phyloP scores from a whole-genome alignment of 30 jellyfish, hydroid and myxozoan species.

The Aurelia aurita region DNA sequence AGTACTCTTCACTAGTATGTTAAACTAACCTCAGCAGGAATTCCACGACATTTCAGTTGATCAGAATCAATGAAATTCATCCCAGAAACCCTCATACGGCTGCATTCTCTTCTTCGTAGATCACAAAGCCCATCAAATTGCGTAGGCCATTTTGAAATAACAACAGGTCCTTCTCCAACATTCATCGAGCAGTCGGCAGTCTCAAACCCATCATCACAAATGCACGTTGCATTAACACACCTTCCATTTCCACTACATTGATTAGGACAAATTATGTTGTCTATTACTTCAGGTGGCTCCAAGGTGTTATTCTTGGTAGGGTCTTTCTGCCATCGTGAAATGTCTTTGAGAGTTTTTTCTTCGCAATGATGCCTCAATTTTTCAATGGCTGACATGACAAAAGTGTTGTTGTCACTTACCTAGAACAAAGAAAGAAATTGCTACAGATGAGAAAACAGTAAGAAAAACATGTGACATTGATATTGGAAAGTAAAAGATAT shows the following conservation, averaged over 20 bases:
- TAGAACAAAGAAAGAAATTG: neutral
- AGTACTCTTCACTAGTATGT: too few relatives aligned
- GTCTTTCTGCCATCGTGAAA: conserved; percentile 64
- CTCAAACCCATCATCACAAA: conserved; percentile 65
- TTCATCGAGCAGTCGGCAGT: conserved; percentile 89
- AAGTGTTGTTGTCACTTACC: conserved; percentile 67
- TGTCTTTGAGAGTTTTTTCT: conserved; percentile 69
- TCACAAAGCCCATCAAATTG: conserved; percentile 82
- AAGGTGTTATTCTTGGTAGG: conserved; percentile 71
- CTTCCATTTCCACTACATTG: conserved; percentile 87
- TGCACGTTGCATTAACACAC: conserved; percentile 89
- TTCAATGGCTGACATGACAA: conserved; percentile 66
- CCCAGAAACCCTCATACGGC: conserved; percentile 78
- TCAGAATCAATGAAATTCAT: conserved; percentile 73
- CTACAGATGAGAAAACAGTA: neutral
- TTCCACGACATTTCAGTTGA: conserved; percentile 50
- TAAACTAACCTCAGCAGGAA: conserved; percentile 60
- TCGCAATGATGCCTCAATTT: conserved; percentile 67
- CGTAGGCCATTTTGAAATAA: conserved; percentile 43
- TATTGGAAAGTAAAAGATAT: too few relatives aligned
- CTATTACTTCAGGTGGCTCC: conserved; percentile 85
- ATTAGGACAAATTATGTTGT: conserved; percentile 78
- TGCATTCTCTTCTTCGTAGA: conserved; percentile 80
- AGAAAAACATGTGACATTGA: too few relatives aligned
- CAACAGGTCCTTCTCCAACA: conserved; percentile 63